A percentile compares a stretch with the other conserved stretches of the same genome.
phyloP scores from a whole-genome alignment of 1,140 invertebrate species.

The Drosophila insularis region DNA sequence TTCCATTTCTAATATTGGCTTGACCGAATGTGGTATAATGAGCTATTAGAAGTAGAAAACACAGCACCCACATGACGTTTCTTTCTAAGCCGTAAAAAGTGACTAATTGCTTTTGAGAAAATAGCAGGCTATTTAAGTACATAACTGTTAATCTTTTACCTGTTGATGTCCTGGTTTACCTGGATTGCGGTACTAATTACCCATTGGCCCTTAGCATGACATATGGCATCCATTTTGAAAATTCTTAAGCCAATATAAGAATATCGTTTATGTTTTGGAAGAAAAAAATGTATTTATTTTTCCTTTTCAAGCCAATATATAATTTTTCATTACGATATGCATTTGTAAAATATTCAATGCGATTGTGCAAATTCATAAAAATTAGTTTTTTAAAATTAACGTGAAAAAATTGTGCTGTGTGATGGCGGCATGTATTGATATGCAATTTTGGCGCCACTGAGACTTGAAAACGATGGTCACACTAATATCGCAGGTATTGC shows the following conservation, averaged over 20 bases:
- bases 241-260: background rate
- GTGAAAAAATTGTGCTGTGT: too few relatives aligned
- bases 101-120: conserved; percentile 38
- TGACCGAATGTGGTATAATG: conserved; percentile 1
- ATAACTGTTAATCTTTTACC: conserved; percentile 28
- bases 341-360: too few relatives aligned
- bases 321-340: too few relatives aligned
- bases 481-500: background rate
- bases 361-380: too few relatives aligned
- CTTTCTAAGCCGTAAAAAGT: background rate
- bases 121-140: conserved; percentile 10
- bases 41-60: conserved; percentile 24
- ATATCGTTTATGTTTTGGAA: too few relatives aligned
- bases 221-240: conserved; percentile 3
- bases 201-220: background rate
- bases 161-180: conserved; percentile 23
- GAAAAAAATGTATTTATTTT: too few relatives aligned
- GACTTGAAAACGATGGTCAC: background rate
- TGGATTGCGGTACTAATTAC: conserved; percentile 19
- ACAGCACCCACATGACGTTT: conserved; percentile 41
- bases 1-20: background rate
- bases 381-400: too few relatives aligned
- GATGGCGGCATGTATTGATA: too few relatives aligned
- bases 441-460: too few relatives aligned
- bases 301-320: too few relatives aligned